Evolutionary conservation across 2,888 invertebrate genomes (phyloP), one percentile per base, ranked within the genome.

Genomic region (Eilema sororculum): DNA sequence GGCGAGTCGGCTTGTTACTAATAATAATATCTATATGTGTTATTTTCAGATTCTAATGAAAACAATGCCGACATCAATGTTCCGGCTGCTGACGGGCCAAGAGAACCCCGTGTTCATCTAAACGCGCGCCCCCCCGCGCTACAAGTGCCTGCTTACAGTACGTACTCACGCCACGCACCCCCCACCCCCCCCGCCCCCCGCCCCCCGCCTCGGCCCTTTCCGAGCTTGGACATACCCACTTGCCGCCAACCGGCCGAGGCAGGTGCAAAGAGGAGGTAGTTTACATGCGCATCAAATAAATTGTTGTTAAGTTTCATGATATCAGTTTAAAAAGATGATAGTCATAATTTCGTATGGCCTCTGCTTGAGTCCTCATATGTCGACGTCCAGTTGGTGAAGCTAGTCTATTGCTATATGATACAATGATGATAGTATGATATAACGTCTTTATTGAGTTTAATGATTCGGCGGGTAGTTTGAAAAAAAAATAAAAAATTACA

Each of bases 31-130:
- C 3, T 28, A 33, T 12, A 37, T 37, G 10, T 3, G 33, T 37
- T 12, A 10, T 2, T 80, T 84, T 20, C 96, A 99, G 99, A 99
- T 99, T 86, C 96, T 99, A 86, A 99, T 99, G 99, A 99, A 99
- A 96, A 99, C 99, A 74, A 99, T 99, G 99, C 99, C 99, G 86
- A 99, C 99, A 81, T 99, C 99, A 80, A 99, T 99, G 99, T 99
- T 99, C 96, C 97, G 99, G 88, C 96, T 99, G 90, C 96, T 99
- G 89, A 99, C 99, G 84, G 99, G 99, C 75, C 99, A 99, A 95
- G 99, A 99, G 96, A 98, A 99, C 93, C 99, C 99, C 84, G 98
- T 99, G 95, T 99, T 99, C 96, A 99, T 99, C 96, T 99, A 98
- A 90, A 83, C 86, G 87, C 86, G 83, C 83, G 81, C 80, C 87